phyloP scores from a whole-genome alignment of 1,140 invertebrate genomes.

The Papilio aristodemus region DNA sequence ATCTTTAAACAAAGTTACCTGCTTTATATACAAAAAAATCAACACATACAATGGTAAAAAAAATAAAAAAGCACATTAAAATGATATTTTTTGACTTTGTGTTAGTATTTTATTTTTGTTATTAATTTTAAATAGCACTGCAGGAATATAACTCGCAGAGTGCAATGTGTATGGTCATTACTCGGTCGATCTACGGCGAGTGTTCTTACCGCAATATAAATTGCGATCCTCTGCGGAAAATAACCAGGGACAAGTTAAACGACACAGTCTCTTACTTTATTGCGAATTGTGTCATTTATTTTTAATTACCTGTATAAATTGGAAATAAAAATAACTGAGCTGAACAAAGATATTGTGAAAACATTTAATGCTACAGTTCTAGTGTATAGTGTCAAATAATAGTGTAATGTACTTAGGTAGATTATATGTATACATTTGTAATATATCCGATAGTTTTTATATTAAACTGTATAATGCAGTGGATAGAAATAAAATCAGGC shows the following conservation, averaged over 20 bases:
- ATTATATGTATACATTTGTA: too few species aligned
- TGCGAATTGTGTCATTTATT: background rate
- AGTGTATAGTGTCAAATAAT: too few species aligned
- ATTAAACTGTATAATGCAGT: too few species aligned
- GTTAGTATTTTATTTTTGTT: background rate
- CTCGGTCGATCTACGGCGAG: background rate
- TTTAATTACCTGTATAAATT: background rate
- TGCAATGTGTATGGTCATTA: background rate
- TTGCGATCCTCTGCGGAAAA: background rate
- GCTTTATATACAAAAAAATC: too few species aligned
- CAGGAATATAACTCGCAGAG: background rate
- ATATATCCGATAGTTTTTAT: too few species aligned
- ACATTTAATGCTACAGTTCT: too few species aligned
- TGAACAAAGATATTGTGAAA: background rate
- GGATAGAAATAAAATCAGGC: too few species aligned
- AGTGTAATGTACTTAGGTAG: too few species aligned
- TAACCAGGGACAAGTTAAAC: conserved; percentile 2
- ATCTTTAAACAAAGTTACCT: too few species aligned
- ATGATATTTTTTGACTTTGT: too few species aligned
- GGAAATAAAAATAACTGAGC: background rate
- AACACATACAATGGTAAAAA: too few species aligned
- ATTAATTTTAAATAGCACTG: background rate
- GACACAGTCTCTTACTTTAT: background rate
- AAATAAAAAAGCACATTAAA: too few species aligned
- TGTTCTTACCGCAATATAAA: conserved; percentile 7